Evolutionary conservation across 2,888 invertebrate species (phyloP).

Genomic region (Drosophila prostipennis): DNA sequence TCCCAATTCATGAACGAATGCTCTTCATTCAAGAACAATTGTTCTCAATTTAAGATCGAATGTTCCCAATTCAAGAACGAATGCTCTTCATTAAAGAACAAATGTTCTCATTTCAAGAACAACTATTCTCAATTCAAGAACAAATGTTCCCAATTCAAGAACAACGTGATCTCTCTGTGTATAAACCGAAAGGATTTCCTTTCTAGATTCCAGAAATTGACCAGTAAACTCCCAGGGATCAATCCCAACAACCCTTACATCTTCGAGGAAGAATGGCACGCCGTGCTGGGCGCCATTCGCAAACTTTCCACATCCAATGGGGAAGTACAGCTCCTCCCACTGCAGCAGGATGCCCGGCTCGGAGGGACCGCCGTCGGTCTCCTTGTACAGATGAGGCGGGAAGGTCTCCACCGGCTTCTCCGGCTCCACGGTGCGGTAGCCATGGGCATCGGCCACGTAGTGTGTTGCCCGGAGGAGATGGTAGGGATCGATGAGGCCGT

Average conservation of each 20-base stretch:
- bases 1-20: too few species aligned
- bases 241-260: slow-evolving; percentile 61
- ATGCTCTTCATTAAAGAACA: too few species aligned
- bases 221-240: background rate
- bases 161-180: too few species aligned
- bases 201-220: background rate
- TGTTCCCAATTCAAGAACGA: too few species aligned
- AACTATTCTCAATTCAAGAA: too few species aligned
- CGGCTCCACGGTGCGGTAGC: slow-evolving; percentile 90
- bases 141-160: too few species aligned
- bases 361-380: slow-evolving; percentile 71
- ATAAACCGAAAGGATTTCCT: background rate
- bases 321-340: slow-evolving; percentile 90
- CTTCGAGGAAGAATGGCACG: slow-evolving; percentile 66
- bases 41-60: too few species aligned
- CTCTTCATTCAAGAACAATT: too few species aligned
- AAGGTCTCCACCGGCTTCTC: slow-evolving; percentile 88
- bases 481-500: slow-evolving; percentile 90
- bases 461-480: slow-evolving; percentile 88
- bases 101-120: too few species aligned
- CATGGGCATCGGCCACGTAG: slow-evolving; percentile 91
- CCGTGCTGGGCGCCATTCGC: slow-evolving; percentile 83
- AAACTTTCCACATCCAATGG: slow-evolving; percentile 88
- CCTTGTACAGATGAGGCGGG: slow-evolving; percentile 71
- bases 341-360: slow-evolving; percentile 86